Conservation (phyloP, 2,113 vertebrate species). For the Chloebia gouldiae region DNA sequence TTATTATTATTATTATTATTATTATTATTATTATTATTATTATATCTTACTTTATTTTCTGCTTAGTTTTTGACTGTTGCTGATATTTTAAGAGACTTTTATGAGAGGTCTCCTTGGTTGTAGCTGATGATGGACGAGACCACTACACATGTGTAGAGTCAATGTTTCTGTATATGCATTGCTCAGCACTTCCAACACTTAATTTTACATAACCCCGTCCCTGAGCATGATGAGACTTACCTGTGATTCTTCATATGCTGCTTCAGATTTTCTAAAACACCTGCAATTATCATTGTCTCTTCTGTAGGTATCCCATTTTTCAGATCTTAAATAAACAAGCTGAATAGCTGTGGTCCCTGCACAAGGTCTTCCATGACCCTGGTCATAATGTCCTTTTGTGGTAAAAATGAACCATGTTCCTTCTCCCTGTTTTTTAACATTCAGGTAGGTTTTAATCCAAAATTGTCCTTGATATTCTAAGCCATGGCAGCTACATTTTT, state of each 20-base stretch:
- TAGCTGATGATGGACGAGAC: background rate
- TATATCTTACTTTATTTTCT: background rate
- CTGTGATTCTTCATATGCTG: background rate
- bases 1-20: background rate
- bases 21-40: background rate
- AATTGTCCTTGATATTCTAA: background rate
- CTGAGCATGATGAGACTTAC: background rate
- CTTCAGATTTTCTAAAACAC: background rate
- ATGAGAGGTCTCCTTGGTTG: background rate
- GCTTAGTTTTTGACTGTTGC: background rate
- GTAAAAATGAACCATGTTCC: background rate
- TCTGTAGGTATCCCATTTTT: background rate
- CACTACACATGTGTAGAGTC: fast-evolving
- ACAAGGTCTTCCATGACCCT: background rate
- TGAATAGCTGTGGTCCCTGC: background rate
- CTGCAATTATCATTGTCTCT: background rate
- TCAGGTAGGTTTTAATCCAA: background rate
- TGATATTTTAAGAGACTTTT: background rate
- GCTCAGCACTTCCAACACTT: background rate
- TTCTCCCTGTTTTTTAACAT: background rate
- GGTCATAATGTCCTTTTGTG: background rate
- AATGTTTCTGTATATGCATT: background rate
- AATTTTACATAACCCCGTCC: background rate
- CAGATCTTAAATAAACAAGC: background rate
- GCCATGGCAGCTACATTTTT: background rate